Conservation (phyloP, 2,888 invertebrate species). For the Sarcophaga carnaria region DNA sequence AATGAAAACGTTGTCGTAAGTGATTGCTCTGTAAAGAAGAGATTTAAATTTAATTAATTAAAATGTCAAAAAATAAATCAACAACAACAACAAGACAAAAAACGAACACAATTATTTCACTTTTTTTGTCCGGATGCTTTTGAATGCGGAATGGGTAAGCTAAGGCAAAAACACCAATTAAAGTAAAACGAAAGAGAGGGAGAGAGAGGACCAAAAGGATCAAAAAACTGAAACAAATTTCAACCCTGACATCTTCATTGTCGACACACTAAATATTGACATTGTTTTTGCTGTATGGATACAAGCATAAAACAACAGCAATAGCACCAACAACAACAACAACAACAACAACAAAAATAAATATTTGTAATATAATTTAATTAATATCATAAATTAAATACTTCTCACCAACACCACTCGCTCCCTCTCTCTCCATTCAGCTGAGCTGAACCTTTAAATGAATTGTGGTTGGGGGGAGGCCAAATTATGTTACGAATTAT, state of each 20-base stretch:
- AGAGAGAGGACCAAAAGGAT: neutral
- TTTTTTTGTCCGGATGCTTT: neutral
- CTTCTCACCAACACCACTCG: neutral
- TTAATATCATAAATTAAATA: slow-evolving; percentile 59
- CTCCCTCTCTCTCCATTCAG: neutral
- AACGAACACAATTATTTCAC: neutral
- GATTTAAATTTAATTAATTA: slow-evolving; percentile 49
- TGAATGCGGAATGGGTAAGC: neutral
- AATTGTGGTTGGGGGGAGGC: no score
- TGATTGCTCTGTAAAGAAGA: neutral
- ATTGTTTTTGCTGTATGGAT: neutral
- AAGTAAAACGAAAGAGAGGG: slow-evolving; percentile 4
- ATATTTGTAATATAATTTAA: slow-evolving; percentile 13
- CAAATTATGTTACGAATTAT: neutral
- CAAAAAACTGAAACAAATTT: neutral
- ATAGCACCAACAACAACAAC: neutral
- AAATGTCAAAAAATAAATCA: slow-evolving; percentile 27
- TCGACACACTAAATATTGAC: slow-evolving; percentile 3
- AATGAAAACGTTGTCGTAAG: neutral
- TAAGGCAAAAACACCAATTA: slow-evolving; percentile 2
- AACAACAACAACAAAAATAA: neutral
- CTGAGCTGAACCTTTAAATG: neutral
- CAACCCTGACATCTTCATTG: neutral
- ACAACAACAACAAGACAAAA: neutral
- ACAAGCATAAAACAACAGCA: neutral